These are phyloP conservation scores for Aurelia coerulea DNA, from an alignment of 30 jellyfish, hydroid and myxozoan species.

Conservation along the genomic window DNA sequence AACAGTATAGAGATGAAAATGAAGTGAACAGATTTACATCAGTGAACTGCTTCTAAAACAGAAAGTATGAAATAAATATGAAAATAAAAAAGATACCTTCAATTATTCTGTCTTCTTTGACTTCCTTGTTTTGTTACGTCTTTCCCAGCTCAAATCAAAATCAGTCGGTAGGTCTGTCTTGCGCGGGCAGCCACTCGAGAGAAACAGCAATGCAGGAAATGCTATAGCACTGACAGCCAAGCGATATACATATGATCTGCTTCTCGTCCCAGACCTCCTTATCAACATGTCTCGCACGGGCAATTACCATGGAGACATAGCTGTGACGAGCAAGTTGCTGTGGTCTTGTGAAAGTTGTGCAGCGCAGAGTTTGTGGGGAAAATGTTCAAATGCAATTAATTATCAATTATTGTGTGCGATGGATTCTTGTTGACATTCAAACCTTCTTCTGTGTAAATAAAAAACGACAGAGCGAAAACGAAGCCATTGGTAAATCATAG, in stretches of 20 bases:
- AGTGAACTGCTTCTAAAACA: no score
- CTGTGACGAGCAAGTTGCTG: no score
- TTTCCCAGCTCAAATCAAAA: no score
- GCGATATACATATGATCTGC: constrained; percentile 28
- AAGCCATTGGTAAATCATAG: constrained; percentile 2
- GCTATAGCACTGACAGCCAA: background rate
- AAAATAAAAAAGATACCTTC: no score
- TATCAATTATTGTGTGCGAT: constrained; percentile 26
- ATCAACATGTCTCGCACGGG: constrained; percentile 11
- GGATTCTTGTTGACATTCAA: constrained; percentile 1
- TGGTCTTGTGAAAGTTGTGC: background rate
- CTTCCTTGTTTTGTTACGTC: no score
- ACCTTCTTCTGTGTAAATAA: constrained; percentile 40
- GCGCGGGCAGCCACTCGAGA: no score
- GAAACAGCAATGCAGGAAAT: constrained; percentile 13
- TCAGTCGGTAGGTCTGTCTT: no score
- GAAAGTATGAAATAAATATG: no score
- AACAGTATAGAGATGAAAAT: no score
- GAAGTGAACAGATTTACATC: no score
- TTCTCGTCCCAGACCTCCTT: constrained; percentile 39
- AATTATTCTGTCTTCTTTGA: no score
- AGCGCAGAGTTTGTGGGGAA: background rate
- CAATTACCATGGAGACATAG: background rate
- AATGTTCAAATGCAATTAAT: constrained; percentile 45
- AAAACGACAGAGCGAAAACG: background rate